Percentiles rank a stretch among this genome's conserved stretches.
Evolutionary conservation across 2,888 invertebrate species (phyloP).

Genomic region (Malacosoma neustria): DNA sequence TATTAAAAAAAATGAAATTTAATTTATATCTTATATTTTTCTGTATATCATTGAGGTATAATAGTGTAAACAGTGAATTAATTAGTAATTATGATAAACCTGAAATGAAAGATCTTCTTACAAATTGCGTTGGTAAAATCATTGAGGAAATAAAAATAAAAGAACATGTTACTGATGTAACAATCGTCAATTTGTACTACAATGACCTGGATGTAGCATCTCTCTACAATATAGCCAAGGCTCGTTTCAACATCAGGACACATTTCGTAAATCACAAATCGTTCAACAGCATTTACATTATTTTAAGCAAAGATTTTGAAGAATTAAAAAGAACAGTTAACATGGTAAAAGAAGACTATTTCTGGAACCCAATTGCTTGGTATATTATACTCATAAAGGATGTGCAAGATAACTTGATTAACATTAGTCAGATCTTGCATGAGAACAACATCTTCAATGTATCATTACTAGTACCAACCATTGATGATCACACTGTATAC

Average conservation of each 20-base stretch:
- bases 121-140: conserved; percentile 17
- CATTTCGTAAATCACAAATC: conserved; percentile 16
- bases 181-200: conserved; percentile 20
- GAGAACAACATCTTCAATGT: conserved; percentile 18
- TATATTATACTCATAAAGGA: conserved; percentile 25
- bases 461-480: conserved; percentile 7
- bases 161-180: conserved; percentile 15
- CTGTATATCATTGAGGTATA: conserved; percentile 1
- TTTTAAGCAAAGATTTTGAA: conserved; percentile 15
- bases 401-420: conserved; percentile 9
- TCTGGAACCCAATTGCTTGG: conserved; percentile 27
- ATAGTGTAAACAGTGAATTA: conserved; percentile 3
- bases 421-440: conserved; percentile 17
- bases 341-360: conserved; percentile 14
- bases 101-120: conserved; percentile 4
- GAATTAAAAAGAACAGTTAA: conserved; percentile 19
- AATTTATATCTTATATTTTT: too few relatives aligned
- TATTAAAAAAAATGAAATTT: too few relatives aligned
- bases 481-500: conserved; percentile 8
- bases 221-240: conserved; percentile 16
- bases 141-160: conserved; percentile 11
- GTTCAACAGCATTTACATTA: conserved; percentile 20
- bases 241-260: conserved; percentile 19
- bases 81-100: neutral
- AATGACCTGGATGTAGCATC: conserved; percentile 10